Evolutionary conservation across 2,113 vertebrate species (phyloP).

Genomic region (Limanda limanda): DNA sequence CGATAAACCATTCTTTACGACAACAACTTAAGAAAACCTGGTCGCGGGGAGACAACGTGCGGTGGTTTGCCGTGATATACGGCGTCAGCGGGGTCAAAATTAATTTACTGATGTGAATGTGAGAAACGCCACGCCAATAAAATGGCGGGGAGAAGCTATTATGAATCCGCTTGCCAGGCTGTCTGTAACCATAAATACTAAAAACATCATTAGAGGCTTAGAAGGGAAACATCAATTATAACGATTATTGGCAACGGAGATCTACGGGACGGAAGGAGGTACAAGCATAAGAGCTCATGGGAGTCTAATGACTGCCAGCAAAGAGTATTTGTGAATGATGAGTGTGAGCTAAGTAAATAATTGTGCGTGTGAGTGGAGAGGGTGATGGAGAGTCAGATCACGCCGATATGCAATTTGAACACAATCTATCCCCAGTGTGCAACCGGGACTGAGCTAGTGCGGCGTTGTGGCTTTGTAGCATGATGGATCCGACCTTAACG

Average conservation of each 20-base stretch:
- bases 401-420: slow-evolving; percentile 3
- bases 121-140: slow-evolving; percentile 70
- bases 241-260: slow-evolving; percentile 69
- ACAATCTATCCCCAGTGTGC: not conserved
- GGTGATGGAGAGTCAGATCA: slow-evolving; percentile 16
- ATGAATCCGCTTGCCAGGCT: slow-evolving; percentile 66
- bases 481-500: slow-evolving; percentile 4
- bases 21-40: slow-evolving; percentile 77
- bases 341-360: slow-evolving; percentile 40
- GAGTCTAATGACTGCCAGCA: slow-evolving; percentile 58
- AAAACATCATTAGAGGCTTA: slow-evolving; percentile 72
- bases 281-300: slow-evolving; percentile 52
- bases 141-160: slow-evolving; percentile 66
- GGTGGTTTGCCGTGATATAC: slow-evolving; percentile 70
- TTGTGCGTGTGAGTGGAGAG: slow-evolving; percentile 29
- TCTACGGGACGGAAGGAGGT: slow-evolving; percentile 38
- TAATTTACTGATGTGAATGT: slow-evolving; percentile 77
- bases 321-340: slow-evolving; percentile 42
- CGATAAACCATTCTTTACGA: slow-evolving; percentile 82
- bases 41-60: slow-evolving; percentile 53
- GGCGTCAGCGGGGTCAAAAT: slow-evolving; percentile 72
- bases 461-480: not conserved
- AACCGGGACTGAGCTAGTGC: slow-evolving; percentile 25
- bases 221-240: slow-evolving; percentile 73
- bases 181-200: slow-evolving; percentile 75